Percentiles rank a stretch among this genome's conserved stretches.
Evolutionary conservation across 2,113 vertebrate species (phyloP).

Genomic region (Maccullochella peelii): DNA sequence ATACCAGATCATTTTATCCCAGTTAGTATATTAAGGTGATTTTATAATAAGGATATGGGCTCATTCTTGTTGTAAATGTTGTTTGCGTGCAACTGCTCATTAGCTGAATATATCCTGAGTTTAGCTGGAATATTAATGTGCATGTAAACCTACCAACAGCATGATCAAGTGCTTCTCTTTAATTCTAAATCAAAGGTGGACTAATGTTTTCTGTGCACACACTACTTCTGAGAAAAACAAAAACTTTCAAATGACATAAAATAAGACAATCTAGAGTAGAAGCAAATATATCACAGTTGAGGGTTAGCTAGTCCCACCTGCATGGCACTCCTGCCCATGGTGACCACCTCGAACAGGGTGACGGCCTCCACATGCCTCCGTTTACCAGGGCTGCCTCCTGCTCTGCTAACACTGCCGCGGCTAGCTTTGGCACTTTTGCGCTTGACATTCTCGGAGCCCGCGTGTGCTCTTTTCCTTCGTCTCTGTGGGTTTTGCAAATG

Average conservation of each 20-base stretch:
- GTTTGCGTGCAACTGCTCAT: neutral
- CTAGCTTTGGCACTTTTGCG: conserved; percentile 73
- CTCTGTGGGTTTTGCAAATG: conserved; percentile 66
- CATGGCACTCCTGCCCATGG: conserved; percentile 90
- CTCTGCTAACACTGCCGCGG: conserved; percentile 66
- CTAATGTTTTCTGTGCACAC: neutral
- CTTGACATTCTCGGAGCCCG: conserved; percentile 84
- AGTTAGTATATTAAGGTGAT: neutral
- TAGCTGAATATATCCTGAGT: neutral
- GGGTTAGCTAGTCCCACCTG: conserved; percentile 80
- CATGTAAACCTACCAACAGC: neutral
- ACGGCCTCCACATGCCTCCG: conserved; percentile 86
- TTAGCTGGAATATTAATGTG: neutral
- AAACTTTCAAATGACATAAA: neutral
- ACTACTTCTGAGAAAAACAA: neutral
- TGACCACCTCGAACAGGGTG: conserved; percentile 92
- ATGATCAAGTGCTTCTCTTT: neutral
- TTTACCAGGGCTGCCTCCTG: conserved; percentile 64
- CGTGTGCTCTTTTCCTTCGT: conserved; percentile 80
- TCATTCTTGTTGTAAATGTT: neutral
- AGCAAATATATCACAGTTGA: neutral
- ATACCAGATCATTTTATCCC: neutral
- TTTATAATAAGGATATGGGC: neutral
- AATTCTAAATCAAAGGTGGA: neutral
- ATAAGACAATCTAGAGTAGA: neutral